phyloP scores from a whole-genome alignment of 2,888 invertebrate genomes.

The Spodoptera littoralis region DNA sequence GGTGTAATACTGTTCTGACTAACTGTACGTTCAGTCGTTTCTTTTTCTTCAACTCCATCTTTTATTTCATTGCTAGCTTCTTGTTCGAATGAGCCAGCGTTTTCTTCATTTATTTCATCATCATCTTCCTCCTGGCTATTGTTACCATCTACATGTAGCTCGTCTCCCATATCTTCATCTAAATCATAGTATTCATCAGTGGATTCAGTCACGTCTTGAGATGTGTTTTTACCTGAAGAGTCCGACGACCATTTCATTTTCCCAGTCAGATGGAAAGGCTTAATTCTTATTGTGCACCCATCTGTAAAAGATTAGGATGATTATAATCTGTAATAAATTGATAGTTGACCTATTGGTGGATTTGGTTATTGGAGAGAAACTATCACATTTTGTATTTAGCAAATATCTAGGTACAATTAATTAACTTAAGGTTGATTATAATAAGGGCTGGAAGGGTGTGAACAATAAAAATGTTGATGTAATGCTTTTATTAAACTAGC shows the following conservation, averaged over 20 bases:
- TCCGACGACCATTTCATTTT: constrained; percentile 3
- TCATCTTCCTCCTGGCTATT: neutral
- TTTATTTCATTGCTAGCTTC: too few species aligned
- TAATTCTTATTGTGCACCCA: constrained; percentile 12
- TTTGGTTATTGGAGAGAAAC: too few species aligned
- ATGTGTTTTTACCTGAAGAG: too few species aligned
- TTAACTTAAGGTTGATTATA: too few species aligned
- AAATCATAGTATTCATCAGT: neutral
- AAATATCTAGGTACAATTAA: too few species aligned
- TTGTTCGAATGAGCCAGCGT: too few species aligned
- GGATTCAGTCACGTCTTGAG: too few species aligned
- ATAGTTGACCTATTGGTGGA: too few species aligned
- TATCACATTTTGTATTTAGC: too few species aligned
- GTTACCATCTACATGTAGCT: constrained; percentile 1
- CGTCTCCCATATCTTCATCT: constrained; percentile 11
- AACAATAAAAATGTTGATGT: too few species aligned
- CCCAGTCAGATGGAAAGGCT: constrained; percentile 47
- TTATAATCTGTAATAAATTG: neutral
- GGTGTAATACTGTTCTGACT: neutral
- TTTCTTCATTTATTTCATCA: neutral
- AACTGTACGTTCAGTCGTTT: neutral
- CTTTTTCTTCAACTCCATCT: neutral
- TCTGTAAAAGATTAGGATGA: constrained; percentile 27
- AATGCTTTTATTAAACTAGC: too few species aligned
- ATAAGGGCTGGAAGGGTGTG: too few species aligned